Conservation (phyloP, 2,888 invertebrate genomes). For the Drosophila engyochracea region DNA sequence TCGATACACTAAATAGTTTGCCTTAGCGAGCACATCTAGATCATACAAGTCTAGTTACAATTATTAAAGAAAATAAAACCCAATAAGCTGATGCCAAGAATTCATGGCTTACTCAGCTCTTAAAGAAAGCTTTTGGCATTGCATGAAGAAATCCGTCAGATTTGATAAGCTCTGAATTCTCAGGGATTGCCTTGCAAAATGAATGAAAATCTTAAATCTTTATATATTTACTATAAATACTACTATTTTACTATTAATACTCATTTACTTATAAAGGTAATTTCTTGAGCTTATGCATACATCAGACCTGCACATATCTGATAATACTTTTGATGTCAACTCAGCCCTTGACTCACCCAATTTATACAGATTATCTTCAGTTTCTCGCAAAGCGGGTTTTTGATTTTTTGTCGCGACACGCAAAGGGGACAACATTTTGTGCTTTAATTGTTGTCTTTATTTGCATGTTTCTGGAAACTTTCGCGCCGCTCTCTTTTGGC, state of each 20-base stretch:
- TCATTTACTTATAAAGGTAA: not conserved
- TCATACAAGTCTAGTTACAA: not conserved
- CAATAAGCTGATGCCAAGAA: not conserved
- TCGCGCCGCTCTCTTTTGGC: constrained; percentile 20
- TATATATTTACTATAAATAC: not conserved
- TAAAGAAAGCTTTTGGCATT: not conserved
- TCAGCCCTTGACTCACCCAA: not conserved
- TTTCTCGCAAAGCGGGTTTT: not conserved
- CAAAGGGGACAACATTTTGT: constrained; percentile 32
- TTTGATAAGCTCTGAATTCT: not conserved
- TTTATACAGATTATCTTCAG: not conserved
- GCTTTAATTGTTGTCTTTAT: constrained; percentile 61
- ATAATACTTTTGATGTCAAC: not conserved
- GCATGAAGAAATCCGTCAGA: not conserved
- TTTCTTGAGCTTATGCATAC: not conserved
- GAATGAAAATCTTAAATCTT: not conserved
- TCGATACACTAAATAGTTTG: not conserved
- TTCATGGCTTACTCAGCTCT: not conserved
- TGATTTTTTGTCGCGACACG: constrained; percentile 13
- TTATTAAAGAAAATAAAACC: not conserved
- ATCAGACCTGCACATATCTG: not conserved
- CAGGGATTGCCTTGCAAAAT: not conserved
- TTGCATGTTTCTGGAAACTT: constrained; percentile 51
- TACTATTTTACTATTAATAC: not conserved
- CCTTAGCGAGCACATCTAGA: not conserved